A percentile compares a stretch with the other conserved stretches of the same genome.
These are phyloP conservation scores for Aphodius granarius DNA, from an alignment of 2,888 invertebrate genomes.

Conservation along the genomic window DNA sequence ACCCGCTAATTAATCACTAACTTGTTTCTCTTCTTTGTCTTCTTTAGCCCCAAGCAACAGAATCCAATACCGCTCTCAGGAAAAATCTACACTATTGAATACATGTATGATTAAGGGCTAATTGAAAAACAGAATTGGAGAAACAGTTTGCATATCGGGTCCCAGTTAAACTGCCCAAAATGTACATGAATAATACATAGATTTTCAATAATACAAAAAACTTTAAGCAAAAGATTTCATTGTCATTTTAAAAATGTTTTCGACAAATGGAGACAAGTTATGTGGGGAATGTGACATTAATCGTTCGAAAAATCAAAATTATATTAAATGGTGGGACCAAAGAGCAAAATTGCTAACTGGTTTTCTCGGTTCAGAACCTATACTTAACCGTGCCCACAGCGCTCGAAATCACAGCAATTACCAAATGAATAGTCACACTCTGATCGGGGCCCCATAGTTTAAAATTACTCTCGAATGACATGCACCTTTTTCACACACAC, in stretches of 20 bases:
- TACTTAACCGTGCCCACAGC: constrained; percentile 33
- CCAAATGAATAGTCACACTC: constrained; percentile 59
- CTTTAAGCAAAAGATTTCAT: too few relatives aligned
- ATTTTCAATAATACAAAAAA: too few relatives aligned
- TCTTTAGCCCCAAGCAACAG: neutral
- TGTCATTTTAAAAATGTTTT: neutral
- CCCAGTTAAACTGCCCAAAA: too few relatives aligned
- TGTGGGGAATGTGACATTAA: constrained; percentile 8
- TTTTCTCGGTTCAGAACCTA: constrained; percentile 34
- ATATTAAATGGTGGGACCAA: neutral
- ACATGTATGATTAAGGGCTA: neutral
- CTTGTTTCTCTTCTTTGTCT: neutral
- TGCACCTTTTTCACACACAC: constrained; percentile 44
- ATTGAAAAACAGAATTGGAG: neutral
- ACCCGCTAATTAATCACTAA: neutral
- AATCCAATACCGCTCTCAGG: neutral
- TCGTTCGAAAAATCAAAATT: constrained; percentile 2
- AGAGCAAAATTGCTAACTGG: constrained; percentile 5
- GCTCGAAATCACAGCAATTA: constrained; percentile 61
- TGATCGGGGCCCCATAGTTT: constrained; percentile 13
- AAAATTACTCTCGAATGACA: constrained; percentile 51
- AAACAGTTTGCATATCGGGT: too few relatives aligned
- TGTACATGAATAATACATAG: too few relatives aligned
- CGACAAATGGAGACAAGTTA: neutral
- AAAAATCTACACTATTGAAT: neutral